Conservation (phyloP, 2,113 vertebrate species). For the Passer domesticus region DNA sequence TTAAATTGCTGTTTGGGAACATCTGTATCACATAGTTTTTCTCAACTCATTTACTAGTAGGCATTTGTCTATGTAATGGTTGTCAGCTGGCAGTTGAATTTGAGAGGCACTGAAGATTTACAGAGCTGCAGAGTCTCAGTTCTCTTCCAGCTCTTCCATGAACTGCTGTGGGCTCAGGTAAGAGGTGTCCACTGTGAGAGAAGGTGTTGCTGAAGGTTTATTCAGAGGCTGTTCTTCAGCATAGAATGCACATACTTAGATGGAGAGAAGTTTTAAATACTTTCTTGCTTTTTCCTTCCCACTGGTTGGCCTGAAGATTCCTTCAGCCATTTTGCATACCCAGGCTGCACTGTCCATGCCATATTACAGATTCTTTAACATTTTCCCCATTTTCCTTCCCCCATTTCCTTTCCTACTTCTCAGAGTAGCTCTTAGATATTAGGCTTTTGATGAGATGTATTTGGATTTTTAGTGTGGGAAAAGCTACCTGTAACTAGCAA, state of each 20-base stretch:
- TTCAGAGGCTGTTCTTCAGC: not conserved
- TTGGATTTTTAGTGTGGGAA: not conserved
- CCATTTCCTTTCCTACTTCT: not conserved
- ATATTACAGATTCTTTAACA: not conserved
- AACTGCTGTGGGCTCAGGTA: not conserved
- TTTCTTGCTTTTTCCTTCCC: not conserved
- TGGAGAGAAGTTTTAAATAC: not conserved
- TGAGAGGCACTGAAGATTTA: not conserved
- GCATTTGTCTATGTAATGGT: not conserved
- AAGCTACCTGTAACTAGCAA: not conserved
- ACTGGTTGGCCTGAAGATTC: not conserved
- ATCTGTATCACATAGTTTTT: not conserved
- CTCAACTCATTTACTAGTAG: not conserved
- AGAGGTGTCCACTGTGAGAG: not conserved
- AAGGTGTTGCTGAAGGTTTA: not conserved
- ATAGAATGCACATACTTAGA: not conserved
- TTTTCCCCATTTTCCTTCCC: not conserved
- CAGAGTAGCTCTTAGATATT: not conserved
- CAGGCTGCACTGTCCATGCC: not conserved
- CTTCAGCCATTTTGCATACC: not conserved
- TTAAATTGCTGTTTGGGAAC: not conserved
- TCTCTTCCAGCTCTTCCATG: not conserved
- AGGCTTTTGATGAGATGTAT: not conserved
- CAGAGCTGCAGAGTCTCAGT: not conserved
- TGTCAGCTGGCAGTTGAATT: not conserved